Conservation (phyloP, 2,888 invertebrate genomes). For the Agrochola lychnidis region DNA sequence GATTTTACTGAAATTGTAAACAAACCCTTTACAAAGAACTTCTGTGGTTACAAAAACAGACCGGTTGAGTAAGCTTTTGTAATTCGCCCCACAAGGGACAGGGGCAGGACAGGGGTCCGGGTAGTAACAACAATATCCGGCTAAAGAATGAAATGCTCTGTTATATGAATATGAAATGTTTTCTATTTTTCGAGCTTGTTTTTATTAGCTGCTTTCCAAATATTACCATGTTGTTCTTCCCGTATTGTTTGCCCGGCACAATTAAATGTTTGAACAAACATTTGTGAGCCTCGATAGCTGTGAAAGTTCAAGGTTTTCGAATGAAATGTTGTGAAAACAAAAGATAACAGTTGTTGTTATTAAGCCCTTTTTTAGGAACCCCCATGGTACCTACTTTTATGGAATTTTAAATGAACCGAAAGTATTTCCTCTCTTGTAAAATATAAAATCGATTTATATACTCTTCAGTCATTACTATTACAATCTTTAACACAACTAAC, state of each 20-base stretch:
- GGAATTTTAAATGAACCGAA: neutral
- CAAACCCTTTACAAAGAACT: constrained; percentile 18
- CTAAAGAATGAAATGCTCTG: neutral
- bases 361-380: neutral
- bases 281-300: neutral
- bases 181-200: neutral
- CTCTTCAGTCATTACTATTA: no score
- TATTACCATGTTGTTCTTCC: neutral
- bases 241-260: neutral
- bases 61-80: constrained; percentile 18
- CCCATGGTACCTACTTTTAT: neutral
- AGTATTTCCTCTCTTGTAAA: neutral
- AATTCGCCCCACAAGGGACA: constrained; percentile 18
- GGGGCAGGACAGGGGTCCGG: no score
- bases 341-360: neutral
- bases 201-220: constrained; percentile 16
- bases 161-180: constrained; percentile 8
- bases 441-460: neutral
- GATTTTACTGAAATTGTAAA: constrained; percentile 21
- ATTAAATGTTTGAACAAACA: constrained; percentile 32
- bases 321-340: neutral
- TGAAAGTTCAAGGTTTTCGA: constrained; percentile 14
- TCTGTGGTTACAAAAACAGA: constrained; percentile 19
- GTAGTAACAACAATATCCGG: constrained; percentile 10
- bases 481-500: no score